Evolutionary conservation across 2,888 invertebrate genomes (phyloP), one percentile per base, ranked within the genome.

Genomic region (Nomada fabriciana): DNA sequence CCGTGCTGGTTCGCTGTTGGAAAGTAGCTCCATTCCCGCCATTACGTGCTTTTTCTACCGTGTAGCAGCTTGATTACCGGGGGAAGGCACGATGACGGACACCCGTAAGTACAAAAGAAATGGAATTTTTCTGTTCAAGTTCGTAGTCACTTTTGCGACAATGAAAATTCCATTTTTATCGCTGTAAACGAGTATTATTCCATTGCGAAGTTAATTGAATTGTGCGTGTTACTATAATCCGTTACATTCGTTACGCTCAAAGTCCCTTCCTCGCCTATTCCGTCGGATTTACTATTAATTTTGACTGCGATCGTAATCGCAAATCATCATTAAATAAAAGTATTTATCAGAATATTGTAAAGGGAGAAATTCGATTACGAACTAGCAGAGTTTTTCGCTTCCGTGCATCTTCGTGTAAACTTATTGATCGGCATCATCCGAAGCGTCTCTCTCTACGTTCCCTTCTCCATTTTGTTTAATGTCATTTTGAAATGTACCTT

Each of bases 61-160:
- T 76, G 73, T 84, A 71, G 73, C 53, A 20, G 52, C 65, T 74
- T 68, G 55, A 50, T 74, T 70, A 60, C 61, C 70, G 79, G 73
- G 76, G 77, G 75, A 75, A 80, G 65, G 76, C 89, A 91, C 80
- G 59, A 93, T 93, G 93, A 91, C 93, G 87, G 93, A 93, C 77
- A 93, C 90, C 84, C 93, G 93, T 93, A 89, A 93, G 93, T 93
- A 86, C 42, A 74, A 59, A 59, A 75, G 25, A 23, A n/a, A 15
- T 29, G 11, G 15, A 52, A 77, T 65, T 64, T 60, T 68, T 43
- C 20, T 2, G 11, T 9, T 15, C 9, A 57, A 73, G 43, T 5
- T 15, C 15, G 2, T 2, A 7, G 36, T 18, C 18, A 3, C 10
- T 13, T 2, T 63, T 63, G 13, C 11, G 11, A 15, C 53, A 23